phyloP scores from a whole-genome alignment of 1,140 invertebrate genomes.

The Dendroctonus ponderosae region DNA sequence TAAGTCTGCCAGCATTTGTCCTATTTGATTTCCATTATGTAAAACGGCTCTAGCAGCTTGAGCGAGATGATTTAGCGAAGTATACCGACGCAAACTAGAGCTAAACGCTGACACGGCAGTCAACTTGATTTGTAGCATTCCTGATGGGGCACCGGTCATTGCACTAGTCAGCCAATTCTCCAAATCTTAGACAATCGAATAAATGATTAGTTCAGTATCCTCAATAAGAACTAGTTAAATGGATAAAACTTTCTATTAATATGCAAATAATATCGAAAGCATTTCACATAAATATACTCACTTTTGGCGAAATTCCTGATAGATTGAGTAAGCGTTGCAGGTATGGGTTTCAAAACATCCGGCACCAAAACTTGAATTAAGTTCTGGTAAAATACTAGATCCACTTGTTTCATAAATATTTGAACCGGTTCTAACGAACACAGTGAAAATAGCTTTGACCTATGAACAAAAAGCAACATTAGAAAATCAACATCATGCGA shows the following conservation, averaged over 20 bases:
- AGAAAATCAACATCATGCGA: background rate
- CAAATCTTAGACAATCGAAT: conserved; percentile 56
- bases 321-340: conserved; percentile 88
- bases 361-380: conserved; percentile 94
- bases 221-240: background rate
- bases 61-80: conserved; percentile 97
- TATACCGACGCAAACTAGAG: conserved; percentile 93
- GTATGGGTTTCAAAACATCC: conserved; percentile 92
- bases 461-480: conserved; percentile 35
- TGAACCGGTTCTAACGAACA: conserved; percentile 58
- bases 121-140: conserved; percentile 81
- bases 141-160: conserved; percentile 81
- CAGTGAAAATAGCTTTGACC: conserved; percentile 61
- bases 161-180: conserved; percentile 86
- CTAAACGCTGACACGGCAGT: conserved; percentile 88
- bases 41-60: conserved; percentile 94
- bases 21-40: conserved; percentile 92
- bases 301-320: conserved; percentile 90
- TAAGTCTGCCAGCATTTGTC: conserved; percentile 95
- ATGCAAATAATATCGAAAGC: background rate
- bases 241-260: background rate
- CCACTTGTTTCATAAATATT: conserved; percentile 69
- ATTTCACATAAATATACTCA: conserved; percentile 23
- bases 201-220: conserved; percentile 1
- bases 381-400: conserved; percentile 94